Evolutionary conservation across 2,113 vertebrate species (phyloP).

Genomic region (Haplotaxodon microlepis): DNA sequence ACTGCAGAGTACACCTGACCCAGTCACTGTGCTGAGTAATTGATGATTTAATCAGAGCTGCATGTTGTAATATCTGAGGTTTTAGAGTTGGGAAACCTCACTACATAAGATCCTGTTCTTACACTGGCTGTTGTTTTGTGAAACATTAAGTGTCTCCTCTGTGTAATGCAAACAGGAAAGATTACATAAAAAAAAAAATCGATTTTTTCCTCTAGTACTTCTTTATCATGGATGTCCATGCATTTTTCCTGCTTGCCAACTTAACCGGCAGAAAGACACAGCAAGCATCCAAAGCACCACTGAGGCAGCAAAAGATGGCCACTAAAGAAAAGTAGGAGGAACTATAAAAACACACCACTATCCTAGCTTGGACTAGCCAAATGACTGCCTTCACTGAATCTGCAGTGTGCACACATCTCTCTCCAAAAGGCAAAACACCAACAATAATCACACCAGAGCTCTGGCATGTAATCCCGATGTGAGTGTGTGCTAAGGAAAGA

Average conservation of each 20-base stretch:
- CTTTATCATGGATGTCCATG: not conserved
- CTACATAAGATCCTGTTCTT: not conserved
- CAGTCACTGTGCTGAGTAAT: not conserved
- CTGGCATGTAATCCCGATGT: not conserved
- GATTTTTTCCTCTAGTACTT: not conserved
- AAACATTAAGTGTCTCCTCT: not conserved
- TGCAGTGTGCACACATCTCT: not conserved
- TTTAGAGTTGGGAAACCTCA: not conserved
- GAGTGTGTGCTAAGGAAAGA: not conserved
- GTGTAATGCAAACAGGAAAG: not conserved
- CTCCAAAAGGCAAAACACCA: constrained; percentile 1
- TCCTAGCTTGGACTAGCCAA: constrained; percentile 8
- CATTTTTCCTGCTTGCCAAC: constrained; percentile 3
- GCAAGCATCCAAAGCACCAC: constrained; percentile 7
- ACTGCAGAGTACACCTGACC: not conserved
- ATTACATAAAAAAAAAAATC: not conserved
- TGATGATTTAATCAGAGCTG: not conserved
- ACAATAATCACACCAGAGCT: not conserved
- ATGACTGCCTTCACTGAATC: constrained; percentile 30
- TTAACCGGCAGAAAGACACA: constrained; percentile 3
- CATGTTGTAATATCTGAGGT: not conserved
- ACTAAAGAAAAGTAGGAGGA: constrained; percentile 9
- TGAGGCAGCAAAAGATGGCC: constrained; percentile 6
- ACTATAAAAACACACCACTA: constrained; percentile 52
- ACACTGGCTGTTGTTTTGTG: not conserved